Evolutionary conservation across 2,888 invertebrate species (phyloP), one percentile per base, ranked within the genome.

Genomic region (Junonia oenone): DNA sequence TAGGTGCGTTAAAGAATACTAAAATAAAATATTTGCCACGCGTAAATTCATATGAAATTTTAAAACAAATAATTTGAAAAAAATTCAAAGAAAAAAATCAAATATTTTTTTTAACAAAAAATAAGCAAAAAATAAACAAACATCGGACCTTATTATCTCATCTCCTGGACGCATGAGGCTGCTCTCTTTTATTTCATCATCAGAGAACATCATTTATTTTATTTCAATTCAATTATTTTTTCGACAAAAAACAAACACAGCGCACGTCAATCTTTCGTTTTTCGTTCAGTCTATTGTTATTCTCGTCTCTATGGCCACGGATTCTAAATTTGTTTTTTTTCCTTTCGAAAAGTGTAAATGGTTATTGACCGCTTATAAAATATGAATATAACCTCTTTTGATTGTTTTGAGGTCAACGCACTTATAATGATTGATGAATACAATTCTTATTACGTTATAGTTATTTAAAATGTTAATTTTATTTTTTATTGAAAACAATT

Each of bases 191-290:
- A 86, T 87, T 81, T 89, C 88, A 59, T 88, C 88, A 68, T 88
- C 86, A 64, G 85, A 84, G 78, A 90, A 87, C 90, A 90, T 90
- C 76, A 78, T 87, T 85, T 82, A 79, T 82, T 83, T 80, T 81
- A 71, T 75, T 81, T 50, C 76, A 83, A 76, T 84, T 87, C 84
- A 87, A 87, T 83, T 88, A 81, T 86, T 88, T 86, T 75, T 62
- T 56, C 76, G 71, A 82, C 76, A 83, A 85, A 86, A 83, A 78
- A 72, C 68, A 59, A 72, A 68, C 70, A 65, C 71, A 75, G 76
- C 70, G 65, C 71, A 75, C 76, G 80, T 80, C 80, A 79, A 76
- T 75, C 73, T 69, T 75, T 73, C 68, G 68, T 75, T 76, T 79
- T 83, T 78, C 75, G 75, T 63, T 65, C 62, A 62, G 71, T 75